Conservation (phyloP, 2,888 invertebrate genomes). For the Choreutis nemorana region DNA sequence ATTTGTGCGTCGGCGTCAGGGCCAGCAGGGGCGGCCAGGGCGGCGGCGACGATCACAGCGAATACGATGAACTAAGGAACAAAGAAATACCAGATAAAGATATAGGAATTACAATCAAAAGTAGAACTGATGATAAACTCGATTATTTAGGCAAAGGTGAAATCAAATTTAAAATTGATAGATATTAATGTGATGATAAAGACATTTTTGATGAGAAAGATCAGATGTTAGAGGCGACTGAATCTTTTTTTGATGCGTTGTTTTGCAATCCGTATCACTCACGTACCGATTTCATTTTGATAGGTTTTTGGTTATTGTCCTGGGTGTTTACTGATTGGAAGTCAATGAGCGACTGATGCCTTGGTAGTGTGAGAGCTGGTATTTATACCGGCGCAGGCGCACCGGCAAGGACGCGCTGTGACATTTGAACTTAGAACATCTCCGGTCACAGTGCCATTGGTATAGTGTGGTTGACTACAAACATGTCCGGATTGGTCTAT, state of each 20-base stretch:
- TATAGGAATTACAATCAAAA: too few species aligned
- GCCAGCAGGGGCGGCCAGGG: conserved; percentile 26
- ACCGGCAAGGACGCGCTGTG: conserved; percentile 48
- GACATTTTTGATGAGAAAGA: too few species aligned
- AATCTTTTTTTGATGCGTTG: too few species aligned
- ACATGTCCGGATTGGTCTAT: too few species aligned
- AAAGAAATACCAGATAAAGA: conserved; percentile 5
- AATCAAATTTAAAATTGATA: background rate
- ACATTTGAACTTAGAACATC: conserved; percentile 58
- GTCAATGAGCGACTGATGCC: conserved; percentile 48
- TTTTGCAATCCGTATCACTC: background rate
- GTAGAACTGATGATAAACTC: too few species aligned
- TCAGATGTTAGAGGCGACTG: too few species aligned
- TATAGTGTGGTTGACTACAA: too few species aligned
- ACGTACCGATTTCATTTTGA: conserved; percentile 61
- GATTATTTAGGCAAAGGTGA: background rate
- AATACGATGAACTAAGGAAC: conserved; percentile 42
- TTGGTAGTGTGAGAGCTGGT: conserved; percentile 19
- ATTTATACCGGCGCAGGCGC: conserved; percentile 32
- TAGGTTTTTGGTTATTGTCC: conserved; percentile 20
- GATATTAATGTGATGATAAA: too few species aligned
- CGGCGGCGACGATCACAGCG: conserved; percentile 33
- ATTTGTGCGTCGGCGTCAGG: conserved; percentile 27
- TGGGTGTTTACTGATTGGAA: conserved; percentile 26
- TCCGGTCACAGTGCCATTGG: conserved; percentile 28